These are phyloP conservation scores for Papilio elwesi DNA, from an alignment of 2,888 invertebrate genomes.

Conservation along the genomic window DNA sequence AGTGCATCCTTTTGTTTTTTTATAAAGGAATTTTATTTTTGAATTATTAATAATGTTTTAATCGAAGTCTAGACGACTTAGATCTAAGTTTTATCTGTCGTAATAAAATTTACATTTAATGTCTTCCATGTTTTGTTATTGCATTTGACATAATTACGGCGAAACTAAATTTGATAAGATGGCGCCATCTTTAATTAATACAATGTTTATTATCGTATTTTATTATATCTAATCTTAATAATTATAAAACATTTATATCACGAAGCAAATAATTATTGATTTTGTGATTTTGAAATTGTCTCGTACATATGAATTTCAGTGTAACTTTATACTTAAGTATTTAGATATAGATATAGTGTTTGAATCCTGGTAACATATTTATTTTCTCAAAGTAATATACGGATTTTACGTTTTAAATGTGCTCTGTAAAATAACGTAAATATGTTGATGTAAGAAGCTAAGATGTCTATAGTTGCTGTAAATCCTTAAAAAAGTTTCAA, in stretches of 20 bases:
- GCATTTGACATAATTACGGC: conserved; percentile 21
- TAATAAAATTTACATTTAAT: conserved; percentile 34
- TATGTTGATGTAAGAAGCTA: no score
- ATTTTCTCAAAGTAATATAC: no score
- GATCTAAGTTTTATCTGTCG: conserved; percentile 3
- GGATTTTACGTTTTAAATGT: no score
- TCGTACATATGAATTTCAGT: not conserved
- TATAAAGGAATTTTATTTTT: not conserved
- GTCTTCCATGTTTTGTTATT: conserved; percentile 32
- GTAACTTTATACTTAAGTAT: no score
- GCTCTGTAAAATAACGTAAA: no score
- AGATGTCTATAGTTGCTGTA: no score
- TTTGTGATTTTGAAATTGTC: not conserved
- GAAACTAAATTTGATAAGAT: conserved; percentile 35
- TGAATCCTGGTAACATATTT: no score
- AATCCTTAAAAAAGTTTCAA: no score
- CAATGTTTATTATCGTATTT: conserved; percentile 22
- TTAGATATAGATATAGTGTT: no score
- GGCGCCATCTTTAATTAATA: conserved; percentile 19
- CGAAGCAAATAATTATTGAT: not conserved
- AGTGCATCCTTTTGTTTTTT: not conserved
- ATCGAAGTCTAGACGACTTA: not conserved
- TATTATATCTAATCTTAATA: conserved; percentile 7
- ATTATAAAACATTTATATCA: not conserved
- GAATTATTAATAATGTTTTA: not conserved